These are phyloP conservation scores for Eciton burchellii DNA, from an alignment of 1,140 invertebrate species.

Conservation along the genomic window DNA sequence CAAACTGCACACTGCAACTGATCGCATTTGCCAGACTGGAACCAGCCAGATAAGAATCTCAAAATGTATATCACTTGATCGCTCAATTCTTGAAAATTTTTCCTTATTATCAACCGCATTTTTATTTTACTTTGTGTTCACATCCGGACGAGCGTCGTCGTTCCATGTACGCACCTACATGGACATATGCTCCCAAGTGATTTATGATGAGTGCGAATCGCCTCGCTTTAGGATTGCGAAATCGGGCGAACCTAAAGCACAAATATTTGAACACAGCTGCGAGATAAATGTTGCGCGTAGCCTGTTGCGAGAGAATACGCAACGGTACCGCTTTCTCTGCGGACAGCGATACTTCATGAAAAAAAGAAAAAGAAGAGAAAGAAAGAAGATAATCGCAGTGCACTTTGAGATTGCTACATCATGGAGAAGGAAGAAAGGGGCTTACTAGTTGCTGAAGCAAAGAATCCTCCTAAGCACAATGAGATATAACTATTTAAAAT, in stretches of 20 bases:
- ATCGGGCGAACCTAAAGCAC: conserved; percentile 14
- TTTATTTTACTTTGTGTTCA: not conserved
- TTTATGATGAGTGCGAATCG: conserved; percentile 12
- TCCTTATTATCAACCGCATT: not conserved
- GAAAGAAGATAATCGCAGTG: too few species aligned
- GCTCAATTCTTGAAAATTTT: conserved; percentile 20
- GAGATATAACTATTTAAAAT: not conserved
- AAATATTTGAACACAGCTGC: conserved; percentile 34
- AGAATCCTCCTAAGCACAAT: not conserved
- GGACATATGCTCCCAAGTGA: conserved; percentile 23
- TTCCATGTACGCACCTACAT: not conserved
- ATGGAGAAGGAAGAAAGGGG: not conserved
- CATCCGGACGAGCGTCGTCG: not conserved
- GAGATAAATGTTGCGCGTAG: conserved; percentile 39
- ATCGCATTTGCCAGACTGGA: too few species aligned
- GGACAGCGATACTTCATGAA: not conserved
- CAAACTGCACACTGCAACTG: too few species aligned
- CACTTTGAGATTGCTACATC: not conserved
- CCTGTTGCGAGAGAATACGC: not conserved
- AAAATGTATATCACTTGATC: not conserved
- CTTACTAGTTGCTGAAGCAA: not conserved
- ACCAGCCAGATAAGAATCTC: too few species aligned
- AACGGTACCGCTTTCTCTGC: conserved; percentile 1
- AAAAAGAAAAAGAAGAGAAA: too few species aligned
- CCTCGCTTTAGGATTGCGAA: conserved; percentile 21